Base-by-base conservation (phyloP, 2,797 vertebrate species). In the Cottoperca gobio region DNA sequence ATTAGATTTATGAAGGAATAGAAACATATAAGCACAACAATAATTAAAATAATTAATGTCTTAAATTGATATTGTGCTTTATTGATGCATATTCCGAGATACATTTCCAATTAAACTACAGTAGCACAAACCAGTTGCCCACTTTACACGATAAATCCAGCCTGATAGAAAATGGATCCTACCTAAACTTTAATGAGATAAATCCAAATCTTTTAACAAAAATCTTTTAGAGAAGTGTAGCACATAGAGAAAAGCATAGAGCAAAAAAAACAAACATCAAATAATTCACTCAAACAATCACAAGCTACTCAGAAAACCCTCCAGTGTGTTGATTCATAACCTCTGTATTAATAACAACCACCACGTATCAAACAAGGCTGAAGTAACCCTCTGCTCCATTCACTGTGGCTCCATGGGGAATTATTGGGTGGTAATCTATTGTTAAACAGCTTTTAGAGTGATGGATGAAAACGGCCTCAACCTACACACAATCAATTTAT, bases 371-470 rank as follows among this genome's bases (percentile, higher is more conserved):
- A 57, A 91, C 91, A 79, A 92, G 92, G 87, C 90, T 87, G 93
- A 93, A 95, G 93, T 83, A 92, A 87, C 80, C 70, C 59, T 3
- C 82, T 91, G 88, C 93, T 95, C 93, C 94, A 92, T 94, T 95
- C 95, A 93, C 91, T 91, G 93, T 90, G 88, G 67, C 94, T 93
- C 91, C 93, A 92, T 28, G 82, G 94, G 93, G 92, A 95, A 86
- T 94, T 92, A 92, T 83, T 84, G 92, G 88, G 87, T 93, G 88
- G 92, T 96, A 95, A 97, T 96, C 95, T 92, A 93, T 94, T 83
- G 85, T 95, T 96, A 95, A 96, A 94, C 92, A 95, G 95, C 87
- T 95, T 95, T 96, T 95, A 95, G 94, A 94, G 94, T 95, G 94
- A 96, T 94, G 94, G 94, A 96, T 96, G 94, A 91, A 96, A 96